Evolutionary conservation across 2,888 invertebrate genomes (phyloP), one percentile per base, ranked within the genome.

Genomic region (Flexamia atlantica): DNA sequence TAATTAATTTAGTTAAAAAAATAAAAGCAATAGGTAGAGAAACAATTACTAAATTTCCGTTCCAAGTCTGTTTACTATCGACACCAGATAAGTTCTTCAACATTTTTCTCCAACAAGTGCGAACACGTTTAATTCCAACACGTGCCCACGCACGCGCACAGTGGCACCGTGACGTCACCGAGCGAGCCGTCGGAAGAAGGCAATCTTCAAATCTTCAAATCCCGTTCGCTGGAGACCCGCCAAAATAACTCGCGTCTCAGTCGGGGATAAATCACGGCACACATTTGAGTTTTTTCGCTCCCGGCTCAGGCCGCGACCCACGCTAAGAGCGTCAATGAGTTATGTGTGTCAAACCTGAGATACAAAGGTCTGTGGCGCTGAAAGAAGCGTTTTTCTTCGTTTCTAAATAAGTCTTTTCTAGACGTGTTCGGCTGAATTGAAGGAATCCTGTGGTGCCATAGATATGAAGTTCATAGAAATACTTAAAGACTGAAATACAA

Each of bases 251-350:
- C 70, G 36, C 40, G 36, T 40, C 32, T n/a, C n/a, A n/a, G n/a
- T n/a, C n/a, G 40, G 28, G 68, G 70, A 70, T 70, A 70, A 70
- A 70, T 70, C 70, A 70, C 68, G 17, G 32, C 28, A 68, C 68
- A 68, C 28, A 68, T 68, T 68, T 32, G 30, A 40, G 70, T 40
- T 64, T 64, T 64, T 64, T 28, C 23, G 68, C 28, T 30, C 28
- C 68, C 53, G 20, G 53, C 53, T 23, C 53, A 53, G 28, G 28
- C 64, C 14, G 28, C 30, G 30, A 28, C 57, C 64, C 64, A 64
- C 64, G 64, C 64, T 64, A 64, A 64, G 64, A 64, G 64, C 64
- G 64, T 30, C 64, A 64, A 64, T 57, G 64, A 64, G 64, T 64
- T 64, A 64, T 64, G 64, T 64, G 64, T 64, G 64, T 64, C 64